Evolutionary conservation across 2,888 invertebrate genomes (phyloP).

Genomic region (Catocala nupta): DNA sequence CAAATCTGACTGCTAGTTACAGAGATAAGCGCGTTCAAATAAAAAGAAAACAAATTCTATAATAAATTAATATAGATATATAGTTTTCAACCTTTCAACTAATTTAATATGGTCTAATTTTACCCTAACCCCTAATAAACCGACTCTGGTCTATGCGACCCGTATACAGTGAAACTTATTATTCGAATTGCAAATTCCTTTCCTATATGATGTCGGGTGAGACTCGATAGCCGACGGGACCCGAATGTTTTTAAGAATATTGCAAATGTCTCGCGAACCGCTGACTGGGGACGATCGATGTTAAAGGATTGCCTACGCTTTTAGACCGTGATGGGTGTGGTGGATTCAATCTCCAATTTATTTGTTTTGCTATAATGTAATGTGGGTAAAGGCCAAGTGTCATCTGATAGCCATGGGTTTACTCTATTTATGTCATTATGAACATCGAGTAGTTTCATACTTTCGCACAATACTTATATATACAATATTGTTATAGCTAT

Average conservation of each 20-base stretch:
- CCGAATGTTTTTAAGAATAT: conserved; percentile 80
- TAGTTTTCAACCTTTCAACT: not conserved
- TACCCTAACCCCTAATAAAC: conserved; percentile 35
- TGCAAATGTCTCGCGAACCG: conserved; percentile 74
- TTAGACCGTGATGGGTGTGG: conserved; percentile 61
- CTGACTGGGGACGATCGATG: conserved; percentile 70
- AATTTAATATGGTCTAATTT: conserved; percentile 19
- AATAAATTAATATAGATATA: too few species aligned
- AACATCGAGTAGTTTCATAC: not conserved
- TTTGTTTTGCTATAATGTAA: conserved; percentile 53
- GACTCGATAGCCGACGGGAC: conserved; percentile 60
- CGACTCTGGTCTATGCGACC: conserved; percentile 25
- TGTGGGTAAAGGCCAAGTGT: conserved; percentile 39
- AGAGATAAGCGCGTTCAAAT: too few species aligned
- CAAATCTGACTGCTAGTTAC: too few species aligned
- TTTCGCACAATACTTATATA: not conserved
- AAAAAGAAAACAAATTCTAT: too few species aligned
- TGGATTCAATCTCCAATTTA: conserved; percentile 59
- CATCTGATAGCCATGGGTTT: conserved; percentile 16
- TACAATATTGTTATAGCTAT: too few species aligned
- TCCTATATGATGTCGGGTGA: conserved; percentile 62
- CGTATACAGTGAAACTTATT: conserved; percentile 61
- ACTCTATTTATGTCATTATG: not conserved
- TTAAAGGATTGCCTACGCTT: conserved; percentile 74
- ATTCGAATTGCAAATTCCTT: conserved; percentile 68